Evolutionary conservation across 2,113 vertebrate genomes (phyloP), one percentile per base, ranked within the genome.

Genomic region (Aix galericulata): DNA sequence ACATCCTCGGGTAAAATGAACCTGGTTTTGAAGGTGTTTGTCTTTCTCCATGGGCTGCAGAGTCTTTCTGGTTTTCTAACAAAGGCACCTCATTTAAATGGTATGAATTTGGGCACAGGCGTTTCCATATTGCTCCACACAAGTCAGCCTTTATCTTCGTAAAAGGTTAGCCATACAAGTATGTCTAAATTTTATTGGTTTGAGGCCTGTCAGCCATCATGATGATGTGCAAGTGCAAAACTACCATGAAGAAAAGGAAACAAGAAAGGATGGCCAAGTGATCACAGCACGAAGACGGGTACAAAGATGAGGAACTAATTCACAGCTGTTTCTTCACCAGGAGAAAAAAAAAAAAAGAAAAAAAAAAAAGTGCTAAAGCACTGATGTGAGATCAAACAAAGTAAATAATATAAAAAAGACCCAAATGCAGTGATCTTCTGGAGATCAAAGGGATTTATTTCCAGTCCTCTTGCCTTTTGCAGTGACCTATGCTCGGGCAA

Each of bases 371-470:
- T 48, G 82, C 27, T 66, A 48, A 87, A 94, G 25, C 9, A 25
- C 38, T 84, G 21, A 60, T 40, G 31, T 63, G 59, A 95, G 78
- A 87, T 82, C 78, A 94, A 94, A 82, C 22, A 91, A 78, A 69
- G 17, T 8, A 94, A 93, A 78, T 87, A 85, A 79, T 92, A 73
- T 31, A 27, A 66, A 92, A 93, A 82, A 82, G 14, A 36, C 18
- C 3, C 23, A 79, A 90, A 64, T 0, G 5, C 6, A 78, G 15
- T 48, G 53, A 89, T 87, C 3, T 6, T 86, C 22, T 81, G 62
- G 76, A 88, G 72, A 86, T 92, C 79, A 95, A 94, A 95, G 32
- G 25, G 36, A 13, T 20, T 63, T 55, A 9, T 94, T 55, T 93
- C 59, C 67, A 81, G 64, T 74, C 27, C 44, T 27, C 50, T 90